Evolutionary conservation across 2,797 vertebrate species (phyloP).

Genomic region (Hozukius guyotensis): DNA sequence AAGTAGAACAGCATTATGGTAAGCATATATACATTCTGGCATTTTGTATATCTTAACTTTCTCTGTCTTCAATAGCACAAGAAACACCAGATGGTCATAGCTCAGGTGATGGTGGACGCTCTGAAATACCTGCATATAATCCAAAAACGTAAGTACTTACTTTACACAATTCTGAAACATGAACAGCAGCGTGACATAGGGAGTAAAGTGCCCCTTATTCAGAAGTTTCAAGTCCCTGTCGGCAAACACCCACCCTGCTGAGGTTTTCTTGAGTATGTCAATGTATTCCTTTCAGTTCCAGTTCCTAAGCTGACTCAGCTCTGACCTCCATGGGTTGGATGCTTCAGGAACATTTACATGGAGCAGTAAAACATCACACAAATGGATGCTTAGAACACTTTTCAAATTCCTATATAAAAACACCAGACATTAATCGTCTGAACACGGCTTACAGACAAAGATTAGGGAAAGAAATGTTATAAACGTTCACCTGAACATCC

Average conservation of each 20-base stretch:
- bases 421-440: background rate
- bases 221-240: background rate
- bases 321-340: background rate
- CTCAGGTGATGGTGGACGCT: conserved; percentile 87
- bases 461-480: background rate
- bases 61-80: conserved; percentile 81
- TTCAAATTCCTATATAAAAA: background rate
- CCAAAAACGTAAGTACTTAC: conserved; percentile 85
- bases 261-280: background rate
- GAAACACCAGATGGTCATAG: conserved; percentile 82
- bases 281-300: background rate
- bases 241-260: background rate
- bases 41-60: background rate
- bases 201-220: background rate
- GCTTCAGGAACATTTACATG: background rate
- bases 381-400: background rate
- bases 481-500: background rate
- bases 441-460: background rate
- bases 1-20: background rate
- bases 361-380: background rate
- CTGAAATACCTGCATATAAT: conserved; percentile 86
- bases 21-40: background rate
- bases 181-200: background rate
- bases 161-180: background rate
- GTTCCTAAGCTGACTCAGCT: background rate